Evolutionary conservation across 2,797 vertebrate species (phyloP).

Genomic region (Tinamus major): DNA sequence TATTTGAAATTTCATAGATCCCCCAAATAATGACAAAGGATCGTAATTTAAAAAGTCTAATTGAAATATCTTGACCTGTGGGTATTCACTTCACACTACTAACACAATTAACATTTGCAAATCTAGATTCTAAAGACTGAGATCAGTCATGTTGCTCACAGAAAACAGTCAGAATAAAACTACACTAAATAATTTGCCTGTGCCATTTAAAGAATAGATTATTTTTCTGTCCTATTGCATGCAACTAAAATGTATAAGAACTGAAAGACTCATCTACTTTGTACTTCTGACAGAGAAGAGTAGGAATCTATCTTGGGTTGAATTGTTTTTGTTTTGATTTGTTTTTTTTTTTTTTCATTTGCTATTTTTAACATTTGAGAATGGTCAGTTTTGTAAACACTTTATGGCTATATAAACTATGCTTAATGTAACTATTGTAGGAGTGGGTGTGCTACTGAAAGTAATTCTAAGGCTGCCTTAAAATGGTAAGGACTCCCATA

Average conservation of each 20-base stretch:
- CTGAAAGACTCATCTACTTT: background rate
- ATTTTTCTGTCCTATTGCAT: background rate
- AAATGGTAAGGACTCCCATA: background rate
- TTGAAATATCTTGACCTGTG: background rate
- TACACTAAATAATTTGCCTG: background rate
- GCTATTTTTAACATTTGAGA: background rate
- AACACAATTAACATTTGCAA: background rate
- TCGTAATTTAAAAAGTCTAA: background rate
- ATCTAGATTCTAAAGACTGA: background rate
- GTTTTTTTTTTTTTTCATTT: background rate
- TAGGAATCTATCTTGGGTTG: background rate
- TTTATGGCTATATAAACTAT: background rate
- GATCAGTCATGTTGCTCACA: background rate
- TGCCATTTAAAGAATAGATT: background rate
- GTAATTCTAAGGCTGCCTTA: background rate
- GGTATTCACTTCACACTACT: background rate
- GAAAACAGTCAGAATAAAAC: background rate
- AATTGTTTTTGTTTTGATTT: background rate
- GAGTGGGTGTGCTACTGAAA: background rate
- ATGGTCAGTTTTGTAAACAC: background rate
- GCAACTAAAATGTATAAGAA: background rate
- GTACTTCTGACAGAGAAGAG: background rate
- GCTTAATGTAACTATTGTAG: background rate
- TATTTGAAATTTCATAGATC: background rate
- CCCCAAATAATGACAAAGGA: background rate